phyloP scores from a whole-genome alignment of 2,888 invertebrate species.

The Agelastica alni region DNA sequence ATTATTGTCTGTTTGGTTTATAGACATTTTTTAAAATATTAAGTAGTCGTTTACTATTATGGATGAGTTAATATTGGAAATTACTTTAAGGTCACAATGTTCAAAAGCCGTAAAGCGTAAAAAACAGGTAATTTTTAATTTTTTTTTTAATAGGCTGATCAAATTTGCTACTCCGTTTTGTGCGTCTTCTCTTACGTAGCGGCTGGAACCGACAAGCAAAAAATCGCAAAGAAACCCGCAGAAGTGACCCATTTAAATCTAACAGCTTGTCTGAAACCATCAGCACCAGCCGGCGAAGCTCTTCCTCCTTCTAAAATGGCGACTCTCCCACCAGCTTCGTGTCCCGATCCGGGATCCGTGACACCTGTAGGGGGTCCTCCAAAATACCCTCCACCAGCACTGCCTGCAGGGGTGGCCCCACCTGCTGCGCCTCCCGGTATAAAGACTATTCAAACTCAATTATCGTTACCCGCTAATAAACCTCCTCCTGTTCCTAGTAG shows the following conservation, averaged over 20 bases:
- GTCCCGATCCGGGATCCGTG: slow-evolving; percentile 47
- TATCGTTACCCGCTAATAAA: slow-evolving; percentile 42
- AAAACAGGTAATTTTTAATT: too few relatives aligned
- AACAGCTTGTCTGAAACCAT: slow-evolving; percentile 30
- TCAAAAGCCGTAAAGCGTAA: too few relatives aligned
- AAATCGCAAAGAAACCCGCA: slow-evolving; percentile 22
- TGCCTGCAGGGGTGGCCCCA: slow-evolving; percentile 51
- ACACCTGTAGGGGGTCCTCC: slow-evolving; percentile 54
- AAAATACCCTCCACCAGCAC: slow-evolving; percentile 53
- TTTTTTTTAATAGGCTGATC: slow-evolving; percentile 82
- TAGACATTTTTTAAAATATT: too few relatives aligned
- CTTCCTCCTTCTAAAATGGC: slow-evolving; percentile 12
- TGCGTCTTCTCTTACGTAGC: slow-evolving; percentile 99
- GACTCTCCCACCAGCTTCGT: slow-evolving; percentile 30
- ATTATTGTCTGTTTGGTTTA: too few relatives aligned
- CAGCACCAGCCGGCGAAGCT: slow-evolving; percentile 35
- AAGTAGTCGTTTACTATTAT: too few relatives aligned
- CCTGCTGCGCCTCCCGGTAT: slow-evolving; percentile 53
- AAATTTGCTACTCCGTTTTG: slow-evolving; percentile 98
- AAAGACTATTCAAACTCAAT: slow-evolving; percentile 49
- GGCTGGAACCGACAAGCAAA: slow-evolving; percentile 79
- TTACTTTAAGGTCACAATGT: too few relatives aligned
- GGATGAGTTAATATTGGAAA: too few relatives aligned
- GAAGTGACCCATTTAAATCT: slow-evolving; percentile 24
- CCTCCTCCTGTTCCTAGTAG: slow-evolving; percentile 64